A percentile compares a stretch with the other conserved stretches of the same genome.
phyloP scores from a whole-genome alignment of 2,113 vertebrate species.

The Cyanocitta stelleri region DNA sequence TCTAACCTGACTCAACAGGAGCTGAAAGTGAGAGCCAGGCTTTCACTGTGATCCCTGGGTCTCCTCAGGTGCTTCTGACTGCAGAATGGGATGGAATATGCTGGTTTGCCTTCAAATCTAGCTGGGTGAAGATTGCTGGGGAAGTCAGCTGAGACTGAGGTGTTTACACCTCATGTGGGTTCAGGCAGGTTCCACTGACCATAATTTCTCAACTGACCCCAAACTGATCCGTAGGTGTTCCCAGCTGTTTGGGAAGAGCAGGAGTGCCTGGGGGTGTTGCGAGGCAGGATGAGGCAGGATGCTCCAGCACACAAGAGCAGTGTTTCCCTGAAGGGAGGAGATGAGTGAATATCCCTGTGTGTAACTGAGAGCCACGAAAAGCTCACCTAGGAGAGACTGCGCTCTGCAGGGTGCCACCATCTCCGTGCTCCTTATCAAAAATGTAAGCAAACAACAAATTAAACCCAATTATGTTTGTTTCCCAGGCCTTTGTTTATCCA shows the following conservation, averaged over 20 bases:
- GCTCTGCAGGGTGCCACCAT: background rate
- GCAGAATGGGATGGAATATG: rapidly evolving
- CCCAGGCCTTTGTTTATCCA: background rate
- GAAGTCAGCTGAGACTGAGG: background rate
- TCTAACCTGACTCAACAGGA: background rate
- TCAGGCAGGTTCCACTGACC: no score
- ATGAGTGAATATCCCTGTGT: background rate
- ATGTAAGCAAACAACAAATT: background rate
- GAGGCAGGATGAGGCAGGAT: background rate
- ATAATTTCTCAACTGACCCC: background rate
- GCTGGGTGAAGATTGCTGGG: background rate
- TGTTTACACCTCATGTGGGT: rapidly evolving
- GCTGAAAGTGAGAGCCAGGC: background rate
- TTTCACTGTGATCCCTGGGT: background rate
- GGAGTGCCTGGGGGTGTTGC: background rate
- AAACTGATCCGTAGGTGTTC: background rate
- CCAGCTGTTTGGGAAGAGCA: background rate
- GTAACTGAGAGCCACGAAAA: background rate
- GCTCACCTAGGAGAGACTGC: background rate
- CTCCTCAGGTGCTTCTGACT: background rate
- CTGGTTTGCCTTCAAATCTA: background rate
- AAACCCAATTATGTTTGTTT: background rate
- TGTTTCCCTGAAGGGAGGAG: background rate
- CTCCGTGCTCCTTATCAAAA: background rate
- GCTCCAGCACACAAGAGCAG: background rate